Evolutionary conservation across 2,888 invertebrate species (phyloP).

Genomic region (Callinectes sapidus): DNA sequence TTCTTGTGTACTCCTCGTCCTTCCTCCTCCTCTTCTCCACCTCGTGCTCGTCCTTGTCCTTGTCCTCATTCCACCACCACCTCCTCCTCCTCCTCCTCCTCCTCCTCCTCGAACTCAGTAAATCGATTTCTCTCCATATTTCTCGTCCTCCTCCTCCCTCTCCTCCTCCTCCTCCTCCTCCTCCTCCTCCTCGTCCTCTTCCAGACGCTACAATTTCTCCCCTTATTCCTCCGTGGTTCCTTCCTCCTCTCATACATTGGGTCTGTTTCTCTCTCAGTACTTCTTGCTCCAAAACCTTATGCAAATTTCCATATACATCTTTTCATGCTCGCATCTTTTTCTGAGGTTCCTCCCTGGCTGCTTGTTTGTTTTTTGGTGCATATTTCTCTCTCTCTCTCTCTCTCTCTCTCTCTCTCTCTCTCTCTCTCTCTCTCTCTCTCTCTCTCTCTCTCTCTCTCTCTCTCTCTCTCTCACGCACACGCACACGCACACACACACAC

Average conservation of each 20-base stretch:
- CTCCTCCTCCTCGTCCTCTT: neutral
- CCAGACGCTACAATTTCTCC: neutral
- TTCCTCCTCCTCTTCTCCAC: neutral
- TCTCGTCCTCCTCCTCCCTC: neutral
- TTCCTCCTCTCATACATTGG: neutral
- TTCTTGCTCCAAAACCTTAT: neutral
- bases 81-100: too few relatives aligned
- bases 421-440: slow-evolving; percentile 13
- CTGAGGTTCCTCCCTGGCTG: neutral
- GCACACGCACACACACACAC: too few relatives aligned
- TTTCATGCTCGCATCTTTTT: neutral
- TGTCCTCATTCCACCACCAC: neutral
- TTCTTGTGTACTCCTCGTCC: neutral
- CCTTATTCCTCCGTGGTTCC: neutral
- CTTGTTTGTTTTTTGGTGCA: neutral
- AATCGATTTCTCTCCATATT: too few relatives aligned
- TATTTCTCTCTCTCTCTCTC: neutral
- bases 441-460: neutral
- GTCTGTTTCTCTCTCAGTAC: neutral
- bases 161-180: slow-evolving; percentile 12
- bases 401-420: slow-evolving; percentile 4
- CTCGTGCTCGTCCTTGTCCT: neutral
- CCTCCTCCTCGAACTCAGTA: too few relatives aligned
- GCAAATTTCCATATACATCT: neutral
- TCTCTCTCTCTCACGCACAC: neutral